These are phyloP conservation scores for Atlantisia rogersi DNA, from an alignment of 2,113 vertebrate species.

Conservation along the genomic window DNA sequence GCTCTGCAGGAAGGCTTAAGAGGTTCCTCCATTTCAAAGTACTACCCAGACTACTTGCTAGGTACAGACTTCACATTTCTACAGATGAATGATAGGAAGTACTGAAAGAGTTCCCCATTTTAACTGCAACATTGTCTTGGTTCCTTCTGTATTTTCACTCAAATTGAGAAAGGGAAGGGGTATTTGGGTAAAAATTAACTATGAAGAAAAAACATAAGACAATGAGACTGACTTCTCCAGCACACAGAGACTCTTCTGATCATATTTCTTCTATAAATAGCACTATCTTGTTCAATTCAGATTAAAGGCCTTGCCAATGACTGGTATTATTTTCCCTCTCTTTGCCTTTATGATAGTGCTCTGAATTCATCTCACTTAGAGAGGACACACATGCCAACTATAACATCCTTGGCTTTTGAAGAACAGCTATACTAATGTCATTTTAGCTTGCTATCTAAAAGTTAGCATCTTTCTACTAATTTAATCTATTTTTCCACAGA, in stretches of 20 bases:
- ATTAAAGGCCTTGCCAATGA: background rate
- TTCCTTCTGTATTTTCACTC: background rate
- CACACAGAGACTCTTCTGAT: background rate
- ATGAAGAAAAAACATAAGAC: background rate
- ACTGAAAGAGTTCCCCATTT: background rate
- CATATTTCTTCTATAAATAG: background rate
- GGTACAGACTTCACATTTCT: background rate
- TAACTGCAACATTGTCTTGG: background rate
- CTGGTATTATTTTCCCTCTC: background rate
- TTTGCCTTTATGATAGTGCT: background rate
- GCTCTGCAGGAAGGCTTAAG: background rate
- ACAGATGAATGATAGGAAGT: background rate
- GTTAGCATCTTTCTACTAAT: background rate
- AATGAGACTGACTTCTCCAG: background rate
- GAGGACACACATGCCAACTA: fast-evolving
- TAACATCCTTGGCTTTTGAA: background rate
- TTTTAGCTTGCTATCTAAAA: background rate
- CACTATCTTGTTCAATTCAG: background rate
- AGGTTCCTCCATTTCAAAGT: background rate
- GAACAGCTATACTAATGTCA: background rate
- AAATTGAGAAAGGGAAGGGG: background rate
- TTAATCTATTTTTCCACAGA: background rate
- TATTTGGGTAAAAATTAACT: background rate
- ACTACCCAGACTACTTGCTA: background rate
- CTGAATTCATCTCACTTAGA: background rate